phyloP scores from a whole-genome alignment of 2,888 invertebrate species.

The Microctonus hyperodae region DNA sequence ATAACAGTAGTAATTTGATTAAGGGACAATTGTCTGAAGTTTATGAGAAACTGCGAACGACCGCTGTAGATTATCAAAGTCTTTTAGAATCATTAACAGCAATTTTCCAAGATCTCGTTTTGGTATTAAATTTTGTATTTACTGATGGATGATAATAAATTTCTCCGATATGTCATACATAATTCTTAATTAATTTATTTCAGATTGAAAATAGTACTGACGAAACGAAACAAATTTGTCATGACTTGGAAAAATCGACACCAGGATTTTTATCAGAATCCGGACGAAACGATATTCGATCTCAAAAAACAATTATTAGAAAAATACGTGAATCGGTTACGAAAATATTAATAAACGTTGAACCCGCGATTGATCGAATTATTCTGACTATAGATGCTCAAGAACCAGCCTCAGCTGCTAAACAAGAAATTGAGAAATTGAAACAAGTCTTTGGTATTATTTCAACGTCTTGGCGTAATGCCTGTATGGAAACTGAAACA shows the following conservation, averaged over 20 bases:
- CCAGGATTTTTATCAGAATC: slow-evolving; percentile 36
- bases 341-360: slow-evolving; percentile 72
- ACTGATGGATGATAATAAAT: slow-evolving; percentile 17
- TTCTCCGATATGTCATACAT: background rate
- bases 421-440: slow-evolving; percentile 75
- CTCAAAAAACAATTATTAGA: slow-evolving; percentile 33
- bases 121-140: slow-evolving; percentile 59
- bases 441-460: slow-evolving; percentile 70
- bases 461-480: slow-evolving; percentile 71
- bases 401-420: slow-evolving; percentile 73
- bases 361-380: slow-evolving; percentile 74
- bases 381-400: slow-evolving; percentile 74
- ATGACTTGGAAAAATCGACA: slow-evolving; percentile 35
- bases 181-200: background rate
- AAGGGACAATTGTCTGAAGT: slow-evolving; percentile 72
- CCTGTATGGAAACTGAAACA: slow-evolving; percentile 67
- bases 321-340: slow-evolving; percentile 31
- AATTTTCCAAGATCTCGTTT: slow-evolving; percentile 73
- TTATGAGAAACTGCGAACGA: slow-evolving; percentile 71
- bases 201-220: slow-evolving; percentile 60
- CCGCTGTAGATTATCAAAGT: slow-evolving; percentile 75
- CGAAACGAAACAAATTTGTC: slow-evolving; percentile 49
- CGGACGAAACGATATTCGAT: slow-evolving; percentile 33
- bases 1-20: slow-evolving; percentile 68
- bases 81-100: slow-evolving; percentile 74